Base-by-base conservation (phyloP, 2,113 vertebrate genomes). In the Menidia beryllina region DNA sequence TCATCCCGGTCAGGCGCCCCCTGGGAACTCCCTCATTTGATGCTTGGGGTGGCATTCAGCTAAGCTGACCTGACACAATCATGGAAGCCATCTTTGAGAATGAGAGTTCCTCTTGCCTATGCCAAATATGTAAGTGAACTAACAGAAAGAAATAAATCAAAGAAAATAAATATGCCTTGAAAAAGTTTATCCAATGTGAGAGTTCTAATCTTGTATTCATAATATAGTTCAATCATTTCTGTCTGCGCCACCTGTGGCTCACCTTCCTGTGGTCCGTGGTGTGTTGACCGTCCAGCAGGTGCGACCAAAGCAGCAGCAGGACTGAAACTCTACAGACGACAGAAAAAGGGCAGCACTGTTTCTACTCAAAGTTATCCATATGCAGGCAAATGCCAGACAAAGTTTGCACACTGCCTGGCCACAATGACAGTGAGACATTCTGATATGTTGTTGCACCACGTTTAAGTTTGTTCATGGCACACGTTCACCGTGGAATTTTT, bases 181-280 rank as follows among this genome's bases (percentile, higher is more conserved):
- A 77, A 53, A 47, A 63, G 59, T 13, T 0, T 1, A 54, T 0
- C 13, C 55, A 36, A 24, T 13, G 13, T 30, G 39, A 38, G 25
- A 39, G 41, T 15, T 15, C n/a, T 27, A 47, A 56, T 49, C 48
- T 81, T 51, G 70, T 66, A 82, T 55, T n/a, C 45, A 23, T 0
- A 77, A 72, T 52, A 56, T 17, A 54, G 55, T 36, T 43, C 20
- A 17, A 1, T 57, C 23, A 19, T 55, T 38, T 26, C 34, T 41
- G 27, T 13, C 30, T 14, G 13, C 43, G 66, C 38, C 59, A 54
- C n/a, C 30, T 59, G 45, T 63, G 91, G 91, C 89, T 92, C 82
- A 98, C 96, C 95, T 96, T 96, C 90, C 95, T 95, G 94, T 96
- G 95, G 78, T 96, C 94, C 60, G 88, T 74, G 27, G 94, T 88